These are phyloP conservation scores for Bursaphelenchus okinawaensis DNA, from an alignment of 2,888 invertebrate species.

Conservation along the genomic window DNA sequence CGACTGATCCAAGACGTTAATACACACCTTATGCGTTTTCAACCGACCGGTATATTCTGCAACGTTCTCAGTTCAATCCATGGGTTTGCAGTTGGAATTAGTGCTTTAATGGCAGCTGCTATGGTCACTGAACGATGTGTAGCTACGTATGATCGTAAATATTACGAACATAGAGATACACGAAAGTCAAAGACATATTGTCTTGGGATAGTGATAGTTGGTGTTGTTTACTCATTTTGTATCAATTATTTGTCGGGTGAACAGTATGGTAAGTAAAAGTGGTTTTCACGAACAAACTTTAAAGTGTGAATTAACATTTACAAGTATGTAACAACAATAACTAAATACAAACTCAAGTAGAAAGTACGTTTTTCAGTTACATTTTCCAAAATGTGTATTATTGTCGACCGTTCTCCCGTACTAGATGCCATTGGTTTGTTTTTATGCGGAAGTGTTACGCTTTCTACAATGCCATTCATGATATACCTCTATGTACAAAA, in stretches of 20 bases:
- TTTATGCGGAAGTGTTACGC: background rate
- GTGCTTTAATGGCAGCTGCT: background rate
- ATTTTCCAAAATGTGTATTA: background rate
- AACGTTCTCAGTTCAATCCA: background rate
- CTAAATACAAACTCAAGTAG: background rate
- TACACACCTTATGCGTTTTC: background rate
- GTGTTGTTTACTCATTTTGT: background rate
- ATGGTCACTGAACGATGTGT: background rate
- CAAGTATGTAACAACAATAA: no score
- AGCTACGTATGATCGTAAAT: background rate
- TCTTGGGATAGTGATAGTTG: background rate
- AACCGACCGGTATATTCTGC: background rate
- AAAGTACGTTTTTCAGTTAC: background rate
- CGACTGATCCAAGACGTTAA: background rate
- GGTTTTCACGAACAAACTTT: no score
- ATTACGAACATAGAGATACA: background rate
- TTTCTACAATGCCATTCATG: background rate
- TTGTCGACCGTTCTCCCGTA: background rate
- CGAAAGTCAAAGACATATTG: background rate
- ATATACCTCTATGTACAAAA: background rate
- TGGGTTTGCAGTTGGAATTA: background rate
- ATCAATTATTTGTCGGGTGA: no score
- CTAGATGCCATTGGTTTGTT: background rate
- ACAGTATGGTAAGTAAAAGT: no score
- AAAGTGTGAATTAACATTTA: no score